These are phyloP conservation scores for Oxyscelio sp. DNA, from an alignment of 2,888 invertebrate species.

Conservation along the genomic window DNA sequence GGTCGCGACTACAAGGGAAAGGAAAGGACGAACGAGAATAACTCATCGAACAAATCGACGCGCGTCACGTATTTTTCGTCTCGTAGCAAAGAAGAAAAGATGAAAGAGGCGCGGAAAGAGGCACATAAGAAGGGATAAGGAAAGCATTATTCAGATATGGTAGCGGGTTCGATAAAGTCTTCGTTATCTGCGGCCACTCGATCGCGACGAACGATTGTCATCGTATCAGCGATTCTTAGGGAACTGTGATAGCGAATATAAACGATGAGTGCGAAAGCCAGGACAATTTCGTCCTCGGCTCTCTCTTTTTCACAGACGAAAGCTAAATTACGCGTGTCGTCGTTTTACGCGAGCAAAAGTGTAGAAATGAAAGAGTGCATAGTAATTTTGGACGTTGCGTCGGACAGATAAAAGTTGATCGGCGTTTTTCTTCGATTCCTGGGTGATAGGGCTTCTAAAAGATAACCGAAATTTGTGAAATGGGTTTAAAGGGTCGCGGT, in stretches of 20 bases:
- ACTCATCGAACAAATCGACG: neutral
- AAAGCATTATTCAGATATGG: conserved; percentile 23
- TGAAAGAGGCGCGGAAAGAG: neutral
- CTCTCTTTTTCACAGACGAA: conserved; percentile 36
- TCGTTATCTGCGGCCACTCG: conserved; percentile 43
- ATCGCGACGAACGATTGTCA: conserved; percentile 46
- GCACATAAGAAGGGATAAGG: neutral
- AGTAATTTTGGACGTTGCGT: conserved; percentile 53
- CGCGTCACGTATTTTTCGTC: conserved; percentile 25
- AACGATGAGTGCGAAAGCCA: conserved; percentile 49
- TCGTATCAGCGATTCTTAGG: conserved; percentile 53
- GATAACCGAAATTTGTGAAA: conserved; percentile 34
- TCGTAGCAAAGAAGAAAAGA: neutral
- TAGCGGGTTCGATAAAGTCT: conserved; percentile 14
- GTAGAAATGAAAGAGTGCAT: conserved; percentile 24
- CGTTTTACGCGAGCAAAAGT: conserved; percentile 23
- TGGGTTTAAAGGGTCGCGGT: neutral
- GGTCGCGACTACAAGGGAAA: neutral
- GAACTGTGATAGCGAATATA: conserved; percentile 76
- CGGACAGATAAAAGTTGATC: conserved; percentile 41
- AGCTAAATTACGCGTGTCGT: conserved; percentile 64
- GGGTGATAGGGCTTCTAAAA: conserved; percentile 10
- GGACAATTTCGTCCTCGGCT: conserved; percentile 34
- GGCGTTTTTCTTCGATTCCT: conserved; percentile 7
- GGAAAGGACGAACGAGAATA: conserved; percentile 4